Percentiles rank a stretch among this genome's conserved stretches.
Evolutionary conservation across 2,888 invertebrate species (phyloP).

Genomic region (Lumbricus terrestris): DNA sequence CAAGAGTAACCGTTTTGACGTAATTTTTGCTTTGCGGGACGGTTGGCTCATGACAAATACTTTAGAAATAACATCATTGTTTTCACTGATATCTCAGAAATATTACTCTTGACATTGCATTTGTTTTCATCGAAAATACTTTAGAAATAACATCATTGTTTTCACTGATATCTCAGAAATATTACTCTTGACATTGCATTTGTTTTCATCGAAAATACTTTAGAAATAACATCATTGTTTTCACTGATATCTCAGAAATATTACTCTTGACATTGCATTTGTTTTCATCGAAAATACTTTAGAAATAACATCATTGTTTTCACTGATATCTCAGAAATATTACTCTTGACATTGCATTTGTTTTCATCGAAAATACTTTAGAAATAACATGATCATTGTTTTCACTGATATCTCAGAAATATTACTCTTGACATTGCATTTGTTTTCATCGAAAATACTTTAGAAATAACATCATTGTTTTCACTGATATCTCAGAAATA

Average conservation of each 20-base stretch:
- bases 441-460: too few relatives aligned
- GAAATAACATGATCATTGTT: too few relatives aligned
- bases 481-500: too few relatives aligned
- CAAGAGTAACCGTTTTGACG: background rate
- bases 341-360: too few relatives aligned
- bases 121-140: background rate
- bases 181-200: background rate
- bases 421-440: background rate
- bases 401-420: background rate
- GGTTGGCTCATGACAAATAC: background rate
- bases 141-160: background rate
- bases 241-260: background rate
- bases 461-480: too few relatives aligned
- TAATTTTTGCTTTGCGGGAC: background rate
- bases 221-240: background rate
- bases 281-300: background rate
- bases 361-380: too few relatives aligned
- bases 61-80: background rate
- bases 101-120: background rate
- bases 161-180: background rate
- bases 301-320: background rate
- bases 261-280: background rate
- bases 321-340: background rate
- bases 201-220: background rate
- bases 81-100: background rate